Base-by-base conservation (phyloP, 2,888 invertebrate species). In the Xanthia icteritia region DNA sequence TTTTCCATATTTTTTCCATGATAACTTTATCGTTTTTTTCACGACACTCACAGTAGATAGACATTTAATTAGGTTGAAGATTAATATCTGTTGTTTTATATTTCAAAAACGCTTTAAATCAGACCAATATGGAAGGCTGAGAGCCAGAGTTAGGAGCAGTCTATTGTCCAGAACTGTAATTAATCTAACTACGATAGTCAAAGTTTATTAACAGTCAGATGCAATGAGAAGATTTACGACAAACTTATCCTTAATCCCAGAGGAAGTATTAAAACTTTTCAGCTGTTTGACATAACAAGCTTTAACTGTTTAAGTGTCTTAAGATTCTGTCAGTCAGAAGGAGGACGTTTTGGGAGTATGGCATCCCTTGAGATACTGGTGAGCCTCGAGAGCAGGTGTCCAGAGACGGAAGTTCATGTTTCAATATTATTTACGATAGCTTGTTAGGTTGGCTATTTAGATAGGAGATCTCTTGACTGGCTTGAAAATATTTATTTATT, bases 281-380 rank as follows among this genome's bases (percentile, higher is more conserved):
- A 84, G 56, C 58, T 79, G 79, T 66, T 84, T 84, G 81, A 84
- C 84, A 79, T 84, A 79, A 81, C 70, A 84, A 79, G 81, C 84
- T 81, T 79, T 84, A 81, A 79, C 79, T 70, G 70, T 77, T 79
- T 84, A 81, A 81, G 84, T 84, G 66, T 79, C 66, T 71, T 79
- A 61, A 79, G 60, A 63, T 71, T 11, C n/a, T 80, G 83, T 69
- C 79, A 77, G 68, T 64, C 77, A 77, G 48, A 15, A 42, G 31
- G 48, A 9, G 31, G 27, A 31, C 31, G 23, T 11, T 56, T 17
- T 23, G 5, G 39, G 39, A 60, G 23, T 9, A n/a, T 1, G n/a
- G 36, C 5, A 63, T 17, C 45, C n/a, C 61, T 67, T 0, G 54
- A 13, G 80, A 45, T 15, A 15, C 45, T 17, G 11, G 36, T 11